Percentiles rank a stretch among this genome's conserved stretches.
These are phyloP conservation scores for Parnassius smintheus DNA, from an alignment of 2,888 invertebrate species.

Conservation along the genomic window DNA sequence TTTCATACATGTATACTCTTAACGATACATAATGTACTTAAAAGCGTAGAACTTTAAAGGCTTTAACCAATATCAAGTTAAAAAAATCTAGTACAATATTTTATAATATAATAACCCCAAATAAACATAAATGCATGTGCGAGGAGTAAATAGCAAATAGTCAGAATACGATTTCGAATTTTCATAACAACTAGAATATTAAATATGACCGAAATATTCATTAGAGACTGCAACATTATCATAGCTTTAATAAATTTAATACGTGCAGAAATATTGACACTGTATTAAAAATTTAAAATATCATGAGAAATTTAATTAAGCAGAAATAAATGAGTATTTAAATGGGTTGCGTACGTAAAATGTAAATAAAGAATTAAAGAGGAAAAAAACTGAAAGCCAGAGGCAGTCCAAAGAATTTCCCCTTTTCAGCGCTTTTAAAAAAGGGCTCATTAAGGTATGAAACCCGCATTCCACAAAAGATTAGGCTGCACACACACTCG, in stretches of 20 bases:
- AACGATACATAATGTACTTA: too few relatives aligned
- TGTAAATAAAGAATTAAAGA: slow-evolving; percentile 23
- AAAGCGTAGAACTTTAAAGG: too few relatives aligned
- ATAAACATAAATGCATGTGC: too few relatives aligned
- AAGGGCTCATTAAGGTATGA: slow-evolving; percentile 73
- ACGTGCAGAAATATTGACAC: neutral
- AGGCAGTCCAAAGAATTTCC: slow-evolving; percentile 55
- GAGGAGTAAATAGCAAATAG: too few relatives aligned
- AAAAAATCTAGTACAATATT: too few relatives aligned
- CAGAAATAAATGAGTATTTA: slow-evolving; percentile 14
- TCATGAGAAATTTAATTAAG: slow-evolving; percentile 13
- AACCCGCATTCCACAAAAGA: slow-evolving; percentile 78
- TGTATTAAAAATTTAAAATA: slow-evolving; percentile 2
- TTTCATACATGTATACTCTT: too few relatives aligned
- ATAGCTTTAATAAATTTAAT: neutral
- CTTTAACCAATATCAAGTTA: too few relatives aligned
- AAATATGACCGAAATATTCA: too few relatives aligned
- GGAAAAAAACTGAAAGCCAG: slow-evolving; percentile 47
- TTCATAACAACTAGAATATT: too few relatives aligned
- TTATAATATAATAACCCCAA: too few relatives aligned
- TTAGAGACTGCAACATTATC: too few relatives aligned
- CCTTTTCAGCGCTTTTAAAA: slow-evolving; percentile 72
- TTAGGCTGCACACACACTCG: slow-evolving; percentile 61
- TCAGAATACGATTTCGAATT: too few relatives aligned
- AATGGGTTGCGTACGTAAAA: slow-evolving; percentile 21